Conservation (phyloP, 2,113 vertebrate genomes). For the Takifugu flavidus region DNA sequence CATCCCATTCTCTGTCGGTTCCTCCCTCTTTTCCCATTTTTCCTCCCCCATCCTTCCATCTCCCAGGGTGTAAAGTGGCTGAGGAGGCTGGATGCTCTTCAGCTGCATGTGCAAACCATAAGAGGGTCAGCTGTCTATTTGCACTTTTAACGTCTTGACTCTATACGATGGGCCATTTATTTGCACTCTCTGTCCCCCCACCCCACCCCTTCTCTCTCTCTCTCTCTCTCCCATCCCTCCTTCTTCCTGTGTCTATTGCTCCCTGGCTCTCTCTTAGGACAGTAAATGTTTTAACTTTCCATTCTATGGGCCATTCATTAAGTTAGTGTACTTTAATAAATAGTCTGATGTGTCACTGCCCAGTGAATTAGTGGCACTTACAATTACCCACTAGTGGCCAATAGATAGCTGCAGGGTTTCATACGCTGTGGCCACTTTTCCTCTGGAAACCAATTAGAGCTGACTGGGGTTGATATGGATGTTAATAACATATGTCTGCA, state of each 20-base stretch:
- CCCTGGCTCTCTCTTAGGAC: conserved; percentile 67
- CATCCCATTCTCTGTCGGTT: conserved; percentile 36
- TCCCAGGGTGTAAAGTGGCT: conserved; percentile 63
- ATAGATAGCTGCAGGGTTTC: conserved; percentile 55
- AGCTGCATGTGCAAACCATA: conserved; percentile 59
- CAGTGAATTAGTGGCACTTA: conserved; percentile 78
- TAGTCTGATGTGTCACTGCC: conserved; percentile 75
- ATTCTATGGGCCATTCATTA: conserved; percentile 79
- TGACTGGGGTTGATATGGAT: conserved; percentile 2
- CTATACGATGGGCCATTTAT: conserved; percentile 75
- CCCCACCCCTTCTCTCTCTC: conserved; percentile 6
- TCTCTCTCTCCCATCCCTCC: conserved; percentile 27
- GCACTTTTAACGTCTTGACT: conserved; percentile 76
- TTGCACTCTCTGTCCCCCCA: conserved; percentile 53
- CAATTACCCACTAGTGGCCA: conserved; percentile 63
- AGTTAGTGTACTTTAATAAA: conserved; percentile 80
- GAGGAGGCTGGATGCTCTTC: conserved; percentile 43
- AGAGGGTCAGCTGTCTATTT: conserved; percentile 79
- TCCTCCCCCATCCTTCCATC: conserved; percentile 47
- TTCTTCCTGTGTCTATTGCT: conserved; percentile 61
- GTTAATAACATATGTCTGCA: conserved; percentile 12
- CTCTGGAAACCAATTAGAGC: conserved; percentile 45
- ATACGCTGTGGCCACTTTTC: conserved; percentile 47
- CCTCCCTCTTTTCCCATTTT: conserved; percentile 31
- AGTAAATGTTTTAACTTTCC: conserved; percentile 78